Evolutionary conservation across 2,888 invertebrate genomes (phyloP).

Genomic region (Cryptops parisi): DNA sequence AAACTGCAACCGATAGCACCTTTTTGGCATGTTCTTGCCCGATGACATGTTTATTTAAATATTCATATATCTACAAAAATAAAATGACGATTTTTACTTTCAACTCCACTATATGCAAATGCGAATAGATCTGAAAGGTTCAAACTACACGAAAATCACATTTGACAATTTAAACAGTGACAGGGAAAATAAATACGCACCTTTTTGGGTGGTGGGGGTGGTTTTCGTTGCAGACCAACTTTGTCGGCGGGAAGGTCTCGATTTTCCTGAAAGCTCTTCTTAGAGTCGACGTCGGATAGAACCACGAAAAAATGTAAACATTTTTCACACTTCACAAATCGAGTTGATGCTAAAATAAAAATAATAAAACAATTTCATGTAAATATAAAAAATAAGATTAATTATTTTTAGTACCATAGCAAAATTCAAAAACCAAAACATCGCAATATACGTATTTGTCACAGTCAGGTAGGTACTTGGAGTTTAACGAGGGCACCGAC

Average conservation of each 20-base stretch:
- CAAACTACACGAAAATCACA: too few species aligned
- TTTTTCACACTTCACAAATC: conserved; percentile 96
- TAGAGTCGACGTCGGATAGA: conserved; percentile 79
- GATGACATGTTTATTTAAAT: conserved; percentile 88
- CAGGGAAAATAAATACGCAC: too few species aligned
- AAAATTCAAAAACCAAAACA: too few species aligned
- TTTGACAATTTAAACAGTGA: too few species aligned
- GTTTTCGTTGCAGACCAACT: conserved; percentile 32
- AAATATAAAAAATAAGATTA: not conserved
- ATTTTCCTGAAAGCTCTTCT: conserved; percentile 59
- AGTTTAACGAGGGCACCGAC: too few species aligned
- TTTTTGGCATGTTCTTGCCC: conserved; percentile 97
- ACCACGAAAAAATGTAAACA: conserved; percentile 97
- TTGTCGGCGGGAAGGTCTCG: conserved; percentile 48
- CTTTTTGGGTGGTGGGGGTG: conserved; percentile 90
- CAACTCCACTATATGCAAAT: too few species aligned
- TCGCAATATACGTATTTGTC: too few species aligned
- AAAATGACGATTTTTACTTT: too few species aligned
- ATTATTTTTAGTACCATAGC: too few species aligned
- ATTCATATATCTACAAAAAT: conserved; percentile 66
- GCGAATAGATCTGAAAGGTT: too few species aligned
- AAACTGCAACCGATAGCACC: conserved; percentile 92
- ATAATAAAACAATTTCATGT: conserved; percentile 6
- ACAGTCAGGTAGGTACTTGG: too few species aligned
- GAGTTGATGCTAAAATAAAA: conserved; percentile 51